Percentiles rank a stretch among this genome's conserved stretches.
phyloP scores from a whole-genome alignment of 1,140 invertebrate genomes.

The Drosophila navojoa region DNA sequence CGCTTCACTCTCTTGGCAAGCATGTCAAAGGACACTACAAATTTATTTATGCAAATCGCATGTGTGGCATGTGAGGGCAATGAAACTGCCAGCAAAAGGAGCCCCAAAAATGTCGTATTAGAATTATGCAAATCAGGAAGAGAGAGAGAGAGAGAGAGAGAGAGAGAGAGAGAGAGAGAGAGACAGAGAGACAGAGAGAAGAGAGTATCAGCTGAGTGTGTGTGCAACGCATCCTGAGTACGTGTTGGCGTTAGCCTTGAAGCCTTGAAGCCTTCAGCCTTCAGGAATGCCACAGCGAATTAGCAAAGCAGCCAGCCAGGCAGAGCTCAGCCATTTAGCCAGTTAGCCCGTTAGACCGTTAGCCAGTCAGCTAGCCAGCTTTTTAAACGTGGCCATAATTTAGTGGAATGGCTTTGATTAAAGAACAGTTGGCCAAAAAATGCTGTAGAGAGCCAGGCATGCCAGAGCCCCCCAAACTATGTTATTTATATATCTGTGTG shows the following conservation, averaged over 20 bases:
- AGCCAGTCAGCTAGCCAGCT: background rate
- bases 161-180: background rate
- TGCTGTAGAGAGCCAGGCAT: conserved; percentile 13
- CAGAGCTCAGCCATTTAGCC: background rate
- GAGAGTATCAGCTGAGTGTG: background rate
- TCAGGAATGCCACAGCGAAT: conserved; percentile 33
- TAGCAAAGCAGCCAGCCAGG: conserved; percentile 29
- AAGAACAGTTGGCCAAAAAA: conserved; percentile 37
- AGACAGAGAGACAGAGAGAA: background rate
- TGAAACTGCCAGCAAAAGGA: conserved; percentile 14
- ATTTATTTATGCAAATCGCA: conserved; percentile 79
- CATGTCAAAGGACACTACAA: conserved; percentile 47
- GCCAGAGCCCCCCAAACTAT: conserved; percentile 20
- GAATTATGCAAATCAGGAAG: conserved; percentile 73
- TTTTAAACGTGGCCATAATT: conserved; percentile 25
- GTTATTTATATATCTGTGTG: conserved; percentile 20
- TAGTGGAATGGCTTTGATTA: conserved; percentile 46
- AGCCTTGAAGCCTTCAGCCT: background rate
- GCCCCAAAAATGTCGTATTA: conserved; percentile 73
- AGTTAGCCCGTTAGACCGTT: too few relatives aligned
- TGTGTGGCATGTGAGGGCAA: conserved; percentile 29
- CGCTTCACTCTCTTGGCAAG: too few relatives aligned
- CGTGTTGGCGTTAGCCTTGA: conserved; percentile 16
- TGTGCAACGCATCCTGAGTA: conserved; percentile 32
- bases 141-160: background rate